A percentile compares a stretch with the other conserved stretches of the same genome.
These are phyloP conservation scores for Strigamia transsilvanica DNA, from an alignment of 2,888 invertebrate genomes.

Conservation along the genomic window DNA sequence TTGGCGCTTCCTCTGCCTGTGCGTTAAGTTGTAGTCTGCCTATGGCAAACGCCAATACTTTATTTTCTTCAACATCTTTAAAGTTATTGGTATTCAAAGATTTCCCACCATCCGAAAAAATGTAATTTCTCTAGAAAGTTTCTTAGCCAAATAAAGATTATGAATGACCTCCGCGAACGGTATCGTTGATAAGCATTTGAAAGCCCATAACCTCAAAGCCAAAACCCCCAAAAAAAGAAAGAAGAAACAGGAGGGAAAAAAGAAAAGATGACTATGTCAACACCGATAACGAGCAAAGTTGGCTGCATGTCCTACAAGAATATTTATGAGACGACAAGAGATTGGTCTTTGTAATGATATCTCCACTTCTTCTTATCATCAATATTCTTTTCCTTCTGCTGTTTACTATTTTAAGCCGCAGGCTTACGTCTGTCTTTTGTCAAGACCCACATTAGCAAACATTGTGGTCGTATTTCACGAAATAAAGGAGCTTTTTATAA, in stretches of 20 bases:
- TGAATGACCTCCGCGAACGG: neutral
- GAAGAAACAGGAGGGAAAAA: neutral
- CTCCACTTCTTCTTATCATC: conserved; percentile 37
- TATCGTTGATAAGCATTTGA: neutral
- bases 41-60: too few species aligned
- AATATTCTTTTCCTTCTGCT: conserved; percentile 29
- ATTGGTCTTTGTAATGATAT: conserved; percentile 42
- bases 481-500: conserved; percentile 14
- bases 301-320: conserved; percentile 37
- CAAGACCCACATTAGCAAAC: conserved; percentile 39
- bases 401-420: conserved; percentile 36
- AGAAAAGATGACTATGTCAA: conserved; percentile 44
- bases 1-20: too few species aligned
- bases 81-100: neutral
- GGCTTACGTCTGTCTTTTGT: conserved; percentile 42
- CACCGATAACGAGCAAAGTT: conserved; percentile 42
- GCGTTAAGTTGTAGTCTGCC: too few species aligned
- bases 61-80: too few species aligned
- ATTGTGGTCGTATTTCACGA: conserved; percentile 36
- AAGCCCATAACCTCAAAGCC: neutral
- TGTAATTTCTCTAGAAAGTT: neutral
- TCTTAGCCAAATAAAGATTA: neutral
- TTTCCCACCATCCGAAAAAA: neutral
- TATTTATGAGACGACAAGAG: conserved; percentile 31
- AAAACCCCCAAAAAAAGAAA: neutral